Percentiles rank a stretch among this genome's conserved stretches.
Conservation (phyloP, 1,140 invertebrate genomes). For the Drosophila santomea region DNA sequence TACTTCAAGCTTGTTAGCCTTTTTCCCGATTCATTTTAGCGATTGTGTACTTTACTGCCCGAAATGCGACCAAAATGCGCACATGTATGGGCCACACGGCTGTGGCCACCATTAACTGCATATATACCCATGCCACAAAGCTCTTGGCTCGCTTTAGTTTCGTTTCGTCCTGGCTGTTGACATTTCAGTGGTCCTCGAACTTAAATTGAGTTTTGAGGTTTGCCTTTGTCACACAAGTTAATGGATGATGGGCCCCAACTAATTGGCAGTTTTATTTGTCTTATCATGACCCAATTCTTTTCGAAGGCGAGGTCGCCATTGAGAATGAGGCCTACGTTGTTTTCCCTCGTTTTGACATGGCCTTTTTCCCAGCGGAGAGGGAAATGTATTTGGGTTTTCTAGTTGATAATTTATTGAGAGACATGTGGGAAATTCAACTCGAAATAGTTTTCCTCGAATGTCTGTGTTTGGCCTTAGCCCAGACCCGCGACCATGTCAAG, state of each 20-base stretch:
- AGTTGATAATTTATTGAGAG: constrained; percentile 59
- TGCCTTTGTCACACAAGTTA: constrained; percentile 54
- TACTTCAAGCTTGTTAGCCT: no score
- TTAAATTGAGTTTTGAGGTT: constrained; percentile 57
- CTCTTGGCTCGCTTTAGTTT: constrained; percentile 19
- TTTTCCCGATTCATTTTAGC: not conserved
- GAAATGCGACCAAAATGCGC: not conserved
- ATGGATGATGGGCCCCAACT: constrained; percentile 37
- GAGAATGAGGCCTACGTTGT: constrained; percentile 52
- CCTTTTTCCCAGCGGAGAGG: constrained; percentile 57
- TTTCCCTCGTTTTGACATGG: constrained; percentile 50
- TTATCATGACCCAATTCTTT: constrained; percentile 59
- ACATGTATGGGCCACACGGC: not conserved
- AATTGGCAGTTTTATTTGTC: constrained; percentile 57
- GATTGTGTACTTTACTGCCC: not conserved
- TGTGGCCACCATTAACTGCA: constrained; percentile 9
- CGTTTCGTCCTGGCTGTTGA: constrained; percentile 47
- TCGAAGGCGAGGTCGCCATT: constrained; percentile 49
- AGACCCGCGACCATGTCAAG: constrained; percentile 51
- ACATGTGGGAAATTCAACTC: constrained; percentile 52
- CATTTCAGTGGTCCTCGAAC: constrained; percentile 49
- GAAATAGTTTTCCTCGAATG: constrained; percentile 46
- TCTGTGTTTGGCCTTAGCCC: constrained; percentile 58
- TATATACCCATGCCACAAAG: not conserved
- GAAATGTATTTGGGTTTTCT: constrained; percentile 63